Conservation (phyloP, 2,797 vertebrate genomes). For the Brotula barbata region DNA sequence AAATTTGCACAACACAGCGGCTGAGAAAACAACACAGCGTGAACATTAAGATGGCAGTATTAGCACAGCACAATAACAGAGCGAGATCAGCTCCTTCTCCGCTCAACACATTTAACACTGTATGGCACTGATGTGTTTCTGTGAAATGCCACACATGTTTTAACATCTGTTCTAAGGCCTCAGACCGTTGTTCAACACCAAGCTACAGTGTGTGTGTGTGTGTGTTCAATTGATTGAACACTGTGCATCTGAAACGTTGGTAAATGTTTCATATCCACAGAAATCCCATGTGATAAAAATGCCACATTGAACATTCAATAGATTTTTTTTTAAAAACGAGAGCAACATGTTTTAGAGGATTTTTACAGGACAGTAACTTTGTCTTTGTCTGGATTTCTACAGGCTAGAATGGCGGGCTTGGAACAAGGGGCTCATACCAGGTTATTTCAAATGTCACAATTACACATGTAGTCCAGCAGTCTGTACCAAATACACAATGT, state of each 20-base stretch:
- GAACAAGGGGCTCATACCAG: too few species aligned
- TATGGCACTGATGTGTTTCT: constrained; percentile 38
- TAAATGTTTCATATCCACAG: background rate
- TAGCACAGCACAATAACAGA: constrained; percentile 19
- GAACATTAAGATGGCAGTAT: constrained; percentile 43
- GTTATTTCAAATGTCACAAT: too few species aligned
- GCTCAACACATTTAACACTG: constrained; percentile 50
- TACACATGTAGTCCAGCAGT: too few species aligned
- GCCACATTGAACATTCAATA: background rate
- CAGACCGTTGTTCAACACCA: constrained; percentile 2
- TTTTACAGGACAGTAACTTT: too few species aligned
- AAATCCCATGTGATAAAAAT: constrained; percentile 26
- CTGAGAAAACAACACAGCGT: constrained; percentile 47
- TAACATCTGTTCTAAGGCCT: constrained; percentile 22
- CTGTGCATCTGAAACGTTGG: background rate
- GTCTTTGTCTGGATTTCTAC: too few species aligned
- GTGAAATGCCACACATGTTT: constrained; percentile 32
- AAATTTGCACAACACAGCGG: constrained; percentile 60
- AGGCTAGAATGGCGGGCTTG: too few species aligned
- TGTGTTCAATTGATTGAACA: background rate
- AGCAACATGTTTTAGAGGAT: background rate
- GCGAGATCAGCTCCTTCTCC: constrained; percentile 21
- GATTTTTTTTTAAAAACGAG: background rate
- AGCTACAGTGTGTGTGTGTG: background rate
- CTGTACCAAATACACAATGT: too few species aligned